phyloP scores from a whole-genome alignment of 2,113 vertebrate species.

The Rhinogobius similis region DNA sequence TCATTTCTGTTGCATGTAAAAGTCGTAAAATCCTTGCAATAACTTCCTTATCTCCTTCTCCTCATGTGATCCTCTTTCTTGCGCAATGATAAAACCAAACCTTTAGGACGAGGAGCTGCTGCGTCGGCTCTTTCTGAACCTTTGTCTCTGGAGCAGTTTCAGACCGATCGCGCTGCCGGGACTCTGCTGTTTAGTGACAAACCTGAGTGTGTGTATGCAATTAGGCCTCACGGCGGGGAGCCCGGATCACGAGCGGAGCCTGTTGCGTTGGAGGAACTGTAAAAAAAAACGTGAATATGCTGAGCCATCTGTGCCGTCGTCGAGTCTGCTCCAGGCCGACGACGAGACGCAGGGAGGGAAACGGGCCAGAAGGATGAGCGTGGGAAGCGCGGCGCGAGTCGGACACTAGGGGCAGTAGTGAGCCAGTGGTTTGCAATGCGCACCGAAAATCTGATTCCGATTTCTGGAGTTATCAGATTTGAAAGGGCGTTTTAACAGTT shows the following conservation, averaged over 20 bases:
- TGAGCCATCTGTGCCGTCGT: slow-evolving; percentile 58
- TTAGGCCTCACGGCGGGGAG: slow-evolving; percentile 36
- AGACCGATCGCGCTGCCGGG: no score
- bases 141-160: no score
- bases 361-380: no score
- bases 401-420: no score
- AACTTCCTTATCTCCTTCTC: slow-evolving; percentile 24
- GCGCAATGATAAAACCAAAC: not conserved
- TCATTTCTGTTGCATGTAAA: not conserved
- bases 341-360: not conserved
- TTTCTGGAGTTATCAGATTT: no score
- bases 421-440: no score
- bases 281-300: slow-evolving; percentile 46
- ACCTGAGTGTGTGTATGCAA: slow-evolving; percentile 58
- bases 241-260: slow-evolving; percentile 22
- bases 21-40: no score
- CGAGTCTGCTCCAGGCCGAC: slow-evolving; percentile 17
- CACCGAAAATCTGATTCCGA: no score
- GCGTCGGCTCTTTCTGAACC: no score
- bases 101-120: no score
- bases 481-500: no score
- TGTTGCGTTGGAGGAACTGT: slow-evolving; percentile 31
- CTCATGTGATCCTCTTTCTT: slow-evolving; percentile 25
- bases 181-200: slow-evolving; percentile 44
- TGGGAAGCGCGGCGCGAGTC: no score